phyloP scores from a whole-genome alignment of 2,113 vertebrate genomes.

The Cinclus mexicanus region DNA sequence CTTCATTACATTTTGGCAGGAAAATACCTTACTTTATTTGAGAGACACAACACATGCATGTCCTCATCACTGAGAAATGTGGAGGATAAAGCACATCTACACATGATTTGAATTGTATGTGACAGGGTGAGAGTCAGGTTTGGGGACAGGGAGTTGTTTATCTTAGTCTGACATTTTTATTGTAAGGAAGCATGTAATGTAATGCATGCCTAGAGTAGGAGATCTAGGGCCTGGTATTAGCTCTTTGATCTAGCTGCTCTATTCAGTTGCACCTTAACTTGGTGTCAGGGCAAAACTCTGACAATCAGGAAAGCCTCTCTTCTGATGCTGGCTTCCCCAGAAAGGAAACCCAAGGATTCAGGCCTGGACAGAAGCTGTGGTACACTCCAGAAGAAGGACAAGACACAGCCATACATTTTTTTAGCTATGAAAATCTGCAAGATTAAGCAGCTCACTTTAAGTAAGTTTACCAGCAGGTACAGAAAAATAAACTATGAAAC shows the following conservation, averaged over 20 bases:
- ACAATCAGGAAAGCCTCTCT: not conserved
- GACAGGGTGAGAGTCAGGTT: not conserved
- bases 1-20: not conserved
- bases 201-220: not conserved
- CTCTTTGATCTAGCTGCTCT: not conserved
- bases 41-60: not conserved
- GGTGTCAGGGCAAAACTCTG: not conserved
- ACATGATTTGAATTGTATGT: not conserved
- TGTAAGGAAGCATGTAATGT: not conserved
- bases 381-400: not conserved
- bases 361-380: not conserved
- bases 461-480: not conserved
- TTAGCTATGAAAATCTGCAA: not conserved
- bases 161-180: not conserved
- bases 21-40: not conserved
- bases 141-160: accelerated
- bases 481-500: not conserved
- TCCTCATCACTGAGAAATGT: not conserved
- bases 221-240: not conserved
- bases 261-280: not conserved
- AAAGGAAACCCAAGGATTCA: not conserved
- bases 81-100: not conserved
- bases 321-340: not conserved
- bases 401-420: not conserved
- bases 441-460: not conserved